These are phyloP conservation scores for Polydrusus cervinus DNA, from an alignment of 2,888 invertebrate genomes.

Conservation along the genomic window DNA sequence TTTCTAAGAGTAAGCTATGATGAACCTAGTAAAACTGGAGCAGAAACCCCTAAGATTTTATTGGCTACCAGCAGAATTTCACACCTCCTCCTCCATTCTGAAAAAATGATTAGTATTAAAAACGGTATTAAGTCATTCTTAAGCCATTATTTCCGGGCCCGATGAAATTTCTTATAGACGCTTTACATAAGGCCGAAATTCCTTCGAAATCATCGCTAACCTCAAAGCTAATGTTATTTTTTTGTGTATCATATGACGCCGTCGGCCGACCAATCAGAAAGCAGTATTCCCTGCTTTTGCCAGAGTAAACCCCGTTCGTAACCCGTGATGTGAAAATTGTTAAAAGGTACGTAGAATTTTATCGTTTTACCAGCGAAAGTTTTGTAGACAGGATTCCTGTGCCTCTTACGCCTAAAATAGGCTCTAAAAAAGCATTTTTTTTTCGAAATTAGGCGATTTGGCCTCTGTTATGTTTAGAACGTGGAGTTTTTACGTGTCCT, in stretches of 20 bases:
- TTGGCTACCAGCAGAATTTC: conserved; percentile 48
- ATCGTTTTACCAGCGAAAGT: conserved; percentile 72
- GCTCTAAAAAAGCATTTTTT: conserved; percentile 61
- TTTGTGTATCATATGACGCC: conserved; percentile 72
- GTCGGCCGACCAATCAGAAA: conserved; percentile 68
- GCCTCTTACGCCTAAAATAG: conserved; percentile 61
- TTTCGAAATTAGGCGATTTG: conserved; percentile 55
- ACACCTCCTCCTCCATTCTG: conserved; percentile 45
- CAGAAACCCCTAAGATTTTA: conserved; percentile 42
- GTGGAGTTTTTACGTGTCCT: conserved; percentile 62
- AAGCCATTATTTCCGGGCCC: conserved; percentile 40
- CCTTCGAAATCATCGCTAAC: conserved; percentile 62
- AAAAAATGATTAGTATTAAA: conserved; percentile 54
- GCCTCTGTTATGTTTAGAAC: conserved; percentile 37
- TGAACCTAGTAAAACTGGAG: no score
- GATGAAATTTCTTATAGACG: conserved; percentile 48
- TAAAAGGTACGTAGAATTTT: conserved; percentile 72
- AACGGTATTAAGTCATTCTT: conserved; percentile 52
- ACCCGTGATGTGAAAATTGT: conserved; percentile 72
- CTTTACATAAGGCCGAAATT: conserved; percentile 62
- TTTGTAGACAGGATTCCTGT: conserved; percentile 66
- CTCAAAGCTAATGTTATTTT: conserved; percentile 70
- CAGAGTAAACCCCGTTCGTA: conserved; percentile 71
- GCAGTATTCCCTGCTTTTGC: conserved; percentile 69
- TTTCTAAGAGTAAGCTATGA: no score